phyloP scores from a whole-genome alignment of 92 coral and sea anemone species.

The Siderastrea siderea region DNA sequence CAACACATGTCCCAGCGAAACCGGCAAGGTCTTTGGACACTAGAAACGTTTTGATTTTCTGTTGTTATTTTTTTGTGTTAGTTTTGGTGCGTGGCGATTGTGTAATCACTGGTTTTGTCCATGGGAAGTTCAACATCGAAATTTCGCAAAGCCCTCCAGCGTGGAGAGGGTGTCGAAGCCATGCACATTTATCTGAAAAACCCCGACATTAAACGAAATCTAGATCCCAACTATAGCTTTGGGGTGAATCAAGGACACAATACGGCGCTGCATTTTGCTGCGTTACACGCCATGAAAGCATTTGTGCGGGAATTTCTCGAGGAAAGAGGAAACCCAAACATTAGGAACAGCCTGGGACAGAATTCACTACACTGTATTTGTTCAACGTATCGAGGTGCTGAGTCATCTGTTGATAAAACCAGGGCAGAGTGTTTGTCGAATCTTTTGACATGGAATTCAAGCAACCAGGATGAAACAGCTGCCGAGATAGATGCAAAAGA shows the following conservation, averaged over 20 bases:
- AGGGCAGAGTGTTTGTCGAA: conserved; percentile 85
- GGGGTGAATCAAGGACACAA: conserved; percentile 90
- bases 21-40: conserved; percentile 17
- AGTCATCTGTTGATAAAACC: conserved; percentile 73
- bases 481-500: conserved; percentile 76
- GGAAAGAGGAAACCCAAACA: conserved; percentile 89
- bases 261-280: conserved; percentile 89
- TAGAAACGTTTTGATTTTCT: not conserved
- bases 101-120: conserved; percentile 9
- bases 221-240: conserved; percentile 89
- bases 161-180: conserved; percentile 97
- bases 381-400: conserved; percentile 62
- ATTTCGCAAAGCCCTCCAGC: conserved; percentile 95
- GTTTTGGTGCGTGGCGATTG: not conserved
- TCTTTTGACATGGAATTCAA: conserved; percentile 73
- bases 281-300: conserved; percentile 89
- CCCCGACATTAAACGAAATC: conserved; percentile 91
- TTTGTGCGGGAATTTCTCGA: conserved; percentile 88
- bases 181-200: conserved; percentile 91
- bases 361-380: conserved; percentile 91
- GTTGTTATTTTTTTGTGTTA: not conserved
- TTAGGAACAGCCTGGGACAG: conserved; percentile 72
- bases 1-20: conserved; percentile 6
- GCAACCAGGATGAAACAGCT: conserved; percentile 12
- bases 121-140: conserved; percentile 97